Percentiles rank a stretch among this genome's conserved stretches.
Conservation (phyloP, 2,113 vertebrate species). For the Anarrhichthys ocellatus region DNA sequence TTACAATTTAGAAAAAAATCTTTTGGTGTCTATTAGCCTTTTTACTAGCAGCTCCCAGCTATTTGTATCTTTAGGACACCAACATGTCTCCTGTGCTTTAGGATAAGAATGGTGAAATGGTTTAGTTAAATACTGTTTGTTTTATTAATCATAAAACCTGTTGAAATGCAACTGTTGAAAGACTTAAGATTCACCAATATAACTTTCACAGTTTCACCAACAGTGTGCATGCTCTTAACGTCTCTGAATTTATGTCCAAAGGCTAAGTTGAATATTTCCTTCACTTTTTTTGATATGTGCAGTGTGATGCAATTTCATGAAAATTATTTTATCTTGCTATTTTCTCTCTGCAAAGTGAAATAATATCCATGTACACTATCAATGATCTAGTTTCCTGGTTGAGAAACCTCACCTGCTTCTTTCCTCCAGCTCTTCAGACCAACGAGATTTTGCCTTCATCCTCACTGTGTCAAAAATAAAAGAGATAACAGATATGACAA, state of each 20-base stretch:
- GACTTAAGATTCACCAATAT: neutral
- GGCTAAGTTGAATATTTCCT: conserved; percentile 10
- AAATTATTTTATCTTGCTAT: neutral
- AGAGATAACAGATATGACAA: conserved; percentile 19
- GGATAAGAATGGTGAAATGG: neutral
- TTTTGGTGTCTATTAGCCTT: conserved; percentile 29
- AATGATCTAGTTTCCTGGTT: conserved; percentile 22
- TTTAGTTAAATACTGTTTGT: neutral
- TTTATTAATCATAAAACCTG: neutral
- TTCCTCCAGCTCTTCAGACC: conserved; percentile 48
- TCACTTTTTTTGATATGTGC: conserved; percentile 20
- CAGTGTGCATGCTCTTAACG: conserved; percentile 46
- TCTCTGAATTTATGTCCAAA: conserved; percentile 7
- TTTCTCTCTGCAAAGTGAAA: conserved; percentile 2
- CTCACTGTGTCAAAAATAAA: conserved; percentile 58
- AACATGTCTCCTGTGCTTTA: neutral
- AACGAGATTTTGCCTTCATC: conserved; percentile 36
- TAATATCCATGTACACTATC: conserved; percentile 3
- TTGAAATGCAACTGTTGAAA: neutral
- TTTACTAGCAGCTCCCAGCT: conserved; percentile 1
- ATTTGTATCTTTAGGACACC: neutral
- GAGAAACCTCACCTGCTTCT: conserved; percentile 59
- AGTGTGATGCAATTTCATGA: conserved; percentile 19
- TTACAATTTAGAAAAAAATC: neutral
- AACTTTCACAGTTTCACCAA: neutral